phyloP scores from a whole-genome alignment of 2,797 vertebrate species.

The Eremophila alpestris region DNA sequence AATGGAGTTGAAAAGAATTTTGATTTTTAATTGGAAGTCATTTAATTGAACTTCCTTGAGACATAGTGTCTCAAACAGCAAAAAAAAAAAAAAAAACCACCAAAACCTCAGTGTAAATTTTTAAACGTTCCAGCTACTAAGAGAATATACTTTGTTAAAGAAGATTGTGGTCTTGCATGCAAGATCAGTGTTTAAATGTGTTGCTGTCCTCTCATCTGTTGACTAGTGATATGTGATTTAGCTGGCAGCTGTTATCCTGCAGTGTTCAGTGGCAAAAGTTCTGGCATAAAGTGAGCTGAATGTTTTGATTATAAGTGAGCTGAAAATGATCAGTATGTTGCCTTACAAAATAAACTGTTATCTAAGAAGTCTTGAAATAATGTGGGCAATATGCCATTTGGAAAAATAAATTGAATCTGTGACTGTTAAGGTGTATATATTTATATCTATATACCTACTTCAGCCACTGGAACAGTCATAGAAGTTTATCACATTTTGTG shows the following conservation, averaged over 20 bases:
- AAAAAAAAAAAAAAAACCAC: background rate
- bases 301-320: background rate
- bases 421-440: background rate
- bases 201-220: background rate
- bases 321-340: background rate
- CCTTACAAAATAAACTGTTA: background rate
- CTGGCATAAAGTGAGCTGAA: background rate
- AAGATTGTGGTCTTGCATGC: background rate
- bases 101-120: background rate
- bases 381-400: background rate
- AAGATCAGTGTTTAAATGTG: background rate
- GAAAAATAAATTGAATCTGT: conserved; percentile 17
- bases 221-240: background rate
- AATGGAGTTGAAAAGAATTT: background rate
- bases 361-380: background rate
- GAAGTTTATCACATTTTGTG: background rate
- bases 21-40: background rate
- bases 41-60: background rate
- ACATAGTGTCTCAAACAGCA: background rate
- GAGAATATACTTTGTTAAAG: background rate
- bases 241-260: background rate
- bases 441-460: background rate
- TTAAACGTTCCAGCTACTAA: background rate
- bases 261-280: background rate
- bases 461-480: background rate